phyloP scores from a whole-genome alignment of 1,140 invertebrate species.

The Saccostrea glomerata region DNA sequence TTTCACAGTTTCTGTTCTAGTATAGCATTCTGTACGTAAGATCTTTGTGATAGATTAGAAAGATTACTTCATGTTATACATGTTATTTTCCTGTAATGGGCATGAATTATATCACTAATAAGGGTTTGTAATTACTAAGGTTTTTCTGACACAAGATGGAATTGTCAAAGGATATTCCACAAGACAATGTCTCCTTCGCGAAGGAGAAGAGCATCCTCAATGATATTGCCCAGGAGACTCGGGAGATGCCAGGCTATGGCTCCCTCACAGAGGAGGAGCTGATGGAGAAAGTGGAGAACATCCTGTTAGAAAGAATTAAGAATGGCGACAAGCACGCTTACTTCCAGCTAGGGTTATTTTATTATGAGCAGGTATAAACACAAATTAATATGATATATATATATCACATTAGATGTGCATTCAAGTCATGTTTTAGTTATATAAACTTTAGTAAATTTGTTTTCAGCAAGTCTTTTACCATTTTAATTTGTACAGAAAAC shows the following conservation, averaged over 20 bases:
- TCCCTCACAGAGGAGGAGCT: slow-evolving; percentile 71
- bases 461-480: no score
- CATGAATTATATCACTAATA: no score
- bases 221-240: slow-evolving; percentile 71
- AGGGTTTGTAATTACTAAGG: not conserved
- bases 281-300: slow-evolving; percentile 75
- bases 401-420: no score
- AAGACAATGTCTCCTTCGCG: slow-evolving; percentile 63
- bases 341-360: slow-evolving; percentile 77
- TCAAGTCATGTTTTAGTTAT: no score
- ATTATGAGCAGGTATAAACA: slow-evolving; percentile 75
- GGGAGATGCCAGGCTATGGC: slow-evolving; percentile 62
- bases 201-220: slow-evolving; percentile 70
- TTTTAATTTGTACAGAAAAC: no score
- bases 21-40: no score
- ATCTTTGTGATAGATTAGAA: no score
- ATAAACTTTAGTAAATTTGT: no score
- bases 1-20: no score
- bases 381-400: no score
- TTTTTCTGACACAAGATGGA: not conserved
- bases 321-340: slow-evolving; percentile 71
- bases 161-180: slow-evolving; percentile 23
- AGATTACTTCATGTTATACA: no score
- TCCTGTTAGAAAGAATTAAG: slow-evolving; percentile 75
- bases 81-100: no score